These are phyloP conservation scores for Parus major DNA, from an alignment of 2,113 vertebrate genomes.

Conservation along the genomic window DNA sequence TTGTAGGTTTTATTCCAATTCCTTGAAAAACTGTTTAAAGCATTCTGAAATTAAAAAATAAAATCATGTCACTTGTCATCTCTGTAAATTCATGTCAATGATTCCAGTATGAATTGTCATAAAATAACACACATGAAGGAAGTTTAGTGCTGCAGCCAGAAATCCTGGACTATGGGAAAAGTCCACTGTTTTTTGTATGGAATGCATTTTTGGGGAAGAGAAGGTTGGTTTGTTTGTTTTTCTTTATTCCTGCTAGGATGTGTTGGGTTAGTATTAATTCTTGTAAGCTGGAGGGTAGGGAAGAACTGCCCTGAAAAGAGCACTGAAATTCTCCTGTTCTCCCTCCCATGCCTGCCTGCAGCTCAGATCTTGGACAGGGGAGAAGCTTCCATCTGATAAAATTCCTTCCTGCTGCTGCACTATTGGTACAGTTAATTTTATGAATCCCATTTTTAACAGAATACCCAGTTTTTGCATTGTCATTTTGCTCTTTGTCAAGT, in stretches of 20 bases:
- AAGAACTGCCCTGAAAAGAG: neutral
- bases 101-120: neutral
- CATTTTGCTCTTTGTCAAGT: slow-evolving; percentile 5
- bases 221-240: neutral
- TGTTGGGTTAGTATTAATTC: neutral
- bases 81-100: neutral
- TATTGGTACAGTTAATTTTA: neutral
- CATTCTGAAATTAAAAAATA: neutral
- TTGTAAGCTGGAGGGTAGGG: neutral
- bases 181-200: neutral
- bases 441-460: neutral
- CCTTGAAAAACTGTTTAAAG: neutral
- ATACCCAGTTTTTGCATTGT: slow-evolving; percentile 8
- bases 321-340: neutral
- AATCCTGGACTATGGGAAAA: neutral
- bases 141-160: neutral
- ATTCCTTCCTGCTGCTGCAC: neutral
- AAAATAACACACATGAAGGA: neutral
- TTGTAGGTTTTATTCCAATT: neutral
- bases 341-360: neutral
- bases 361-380: neutral
- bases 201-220: neutral
- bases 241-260: neutral
- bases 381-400: neutral
- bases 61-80: neutral